Percentiles rank a stretch among this genome's conserved stretches.
Conservation (phyloP, 2,113 vertebrate species). For the Nothocercus julius region DNA sequence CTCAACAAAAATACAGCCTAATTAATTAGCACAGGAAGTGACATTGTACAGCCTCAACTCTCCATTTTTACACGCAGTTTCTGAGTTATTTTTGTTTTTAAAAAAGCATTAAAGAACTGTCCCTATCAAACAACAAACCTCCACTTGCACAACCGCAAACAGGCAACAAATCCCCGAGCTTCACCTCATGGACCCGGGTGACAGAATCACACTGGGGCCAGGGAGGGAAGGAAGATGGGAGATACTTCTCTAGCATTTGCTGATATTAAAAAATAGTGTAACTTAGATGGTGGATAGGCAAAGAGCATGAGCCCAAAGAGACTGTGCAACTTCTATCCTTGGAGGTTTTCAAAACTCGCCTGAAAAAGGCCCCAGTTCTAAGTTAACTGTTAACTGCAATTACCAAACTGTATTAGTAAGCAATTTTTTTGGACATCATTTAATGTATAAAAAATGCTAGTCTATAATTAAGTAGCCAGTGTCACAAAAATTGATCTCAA, state of each 20-base stretch:
- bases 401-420: conserved; percentile 18
- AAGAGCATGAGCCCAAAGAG: background rate
- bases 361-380: background rate
- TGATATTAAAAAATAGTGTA: background rate
- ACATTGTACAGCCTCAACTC: background rate
- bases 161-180: background rate
- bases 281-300: background rate
- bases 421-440: background rate
- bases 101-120: background rate
- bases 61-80: background rate
- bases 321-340: background rate
- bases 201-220: background rate
- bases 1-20: background rate
- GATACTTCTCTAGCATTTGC: background rate
- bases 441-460: conserved; percentile 5
- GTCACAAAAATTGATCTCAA: background rate
- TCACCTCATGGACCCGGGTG: background rate
- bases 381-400: background rate
- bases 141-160: background rate
- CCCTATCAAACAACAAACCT: background rate
- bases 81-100: background rate
- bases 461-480: background rate
- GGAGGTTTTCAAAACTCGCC: background rate
- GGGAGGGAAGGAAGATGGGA: background rate
- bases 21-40: background rate